These are phyloP conservation scores for Petaurus breviceps DNA, from an alignment of 2,113 vertebrate species.

Conservation along the genomic window DNA sequence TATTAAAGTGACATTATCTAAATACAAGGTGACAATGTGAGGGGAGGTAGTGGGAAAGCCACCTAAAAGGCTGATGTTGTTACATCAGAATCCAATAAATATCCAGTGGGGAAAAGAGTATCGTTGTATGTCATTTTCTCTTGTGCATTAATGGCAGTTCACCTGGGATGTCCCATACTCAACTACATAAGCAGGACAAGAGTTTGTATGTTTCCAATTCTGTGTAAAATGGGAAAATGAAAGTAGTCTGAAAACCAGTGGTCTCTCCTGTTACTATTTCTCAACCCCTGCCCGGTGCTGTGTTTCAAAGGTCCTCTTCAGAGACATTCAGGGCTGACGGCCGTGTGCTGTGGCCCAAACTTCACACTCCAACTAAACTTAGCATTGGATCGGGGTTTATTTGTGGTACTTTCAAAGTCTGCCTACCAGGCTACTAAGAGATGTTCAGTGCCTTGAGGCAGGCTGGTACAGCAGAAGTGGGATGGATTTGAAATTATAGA, in stretches of 20 bases:
- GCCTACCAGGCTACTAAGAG: not conserved
- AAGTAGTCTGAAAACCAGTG: constrained; percentile 66
- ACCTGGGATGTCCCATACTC: constrained; percentile 36
- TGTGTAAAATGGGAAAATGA: constrained; percentile 62
- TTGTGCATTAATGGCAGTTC: constrained; percentile 65
- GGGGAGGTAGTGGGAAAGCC: not conserved
- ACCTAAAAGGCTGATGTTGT: not conserved
- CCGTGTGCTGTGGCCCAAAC: not conserved
- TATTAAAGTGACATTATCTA: constrained; percentile 13
- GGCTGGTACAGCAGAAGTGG: not conserved
- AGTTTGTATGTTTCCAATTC: constrained; percentile 54
- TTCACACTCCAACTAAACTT: constrained; percentile 23
- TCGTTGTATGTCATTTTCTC: not conserved
- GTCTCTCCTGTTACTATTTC: constrained; percentile 43
- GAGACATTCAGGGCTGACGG: constrained; percentile 57
- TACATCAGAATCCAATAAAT: constrained; percentile 17
- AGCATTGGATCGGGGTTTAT: not conserved
- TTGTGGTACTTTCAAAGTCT: not conserved
- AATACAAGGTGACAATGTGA: constrained; percentile 7
- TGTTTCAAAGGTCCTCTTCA: constrained; percentile 77
- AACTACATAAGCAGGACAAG: constrained; percentile 53
- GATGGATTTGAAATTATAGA: not conserved
- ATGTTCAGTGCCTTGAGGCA: not conserved
- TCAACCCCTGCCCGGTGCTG: constrained; percentile 50
- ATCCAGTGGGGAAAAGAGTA: not conserved